Evolutionary conservation across 2,888 invertebrate species (phyloP).

Genomic region (Asteroscopus sphinx): DNA sequence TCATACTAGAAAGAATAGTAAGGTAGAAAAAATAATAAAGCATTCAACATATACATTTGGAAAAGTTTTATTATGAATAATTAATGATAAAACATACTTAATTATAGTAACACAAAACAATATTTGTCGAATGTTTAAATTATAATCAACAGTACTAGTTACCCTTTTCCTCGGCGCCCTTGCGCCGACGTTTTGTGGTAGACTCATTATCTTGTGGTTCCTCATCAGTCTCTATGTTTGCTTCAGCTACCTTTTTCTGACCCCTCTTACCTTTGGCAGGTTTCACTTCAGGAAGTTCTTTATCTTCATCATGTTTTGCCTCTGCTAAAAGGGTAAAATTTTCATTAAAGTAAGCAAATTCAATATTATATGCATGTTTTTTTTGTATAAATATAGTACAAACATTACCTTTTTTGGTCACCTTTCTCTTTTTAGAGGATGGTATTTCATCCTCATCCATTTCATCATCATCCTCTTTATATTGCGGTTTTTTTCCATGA

Average conservation of each 20-base stretch:
- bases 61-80: constrained; percentile 82
- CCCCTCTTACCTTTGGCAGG: constrained; percentile 78
- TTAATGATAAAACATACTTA: constrained; percentile 77
- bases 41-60: constrained; percentile 76
- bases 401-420: constrained; percentile 71
- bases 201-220: constrained; percentile 75
- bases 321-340: constrained; percentile 65
- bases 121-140: constrained; percentile 69
- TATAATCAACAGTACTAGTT: constrained; percentile 77
- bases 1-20: constrained; percentile 33
- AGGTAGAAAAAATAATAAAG: constrained; percentile 76
- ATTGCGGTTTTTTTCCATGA: constrained; percentile 72
- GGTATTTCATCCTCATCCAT: constrained; percentile 65
- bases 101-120: constrained; percentile 78
- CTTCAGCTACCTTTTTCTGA: constrained; percentile 74
- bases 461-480: constrained; percentile 72
- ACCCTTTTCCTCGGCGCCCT: constrained; percentile 83
- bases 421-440: constrained; percentile 73
- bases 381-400: background rate
- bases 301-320: constrained; percentile 73
- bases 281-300: constrained; percentile 70
- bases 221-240: constrained; percentile 65
- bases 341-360: background rate
- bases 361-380: background rate
- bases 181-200: constrained; percentile 79